These are phyloP conservation scores for Gari tellinella DNA, from an alignment of 2,888 invertebrate species.

Conservation along the genomic window DNA sequence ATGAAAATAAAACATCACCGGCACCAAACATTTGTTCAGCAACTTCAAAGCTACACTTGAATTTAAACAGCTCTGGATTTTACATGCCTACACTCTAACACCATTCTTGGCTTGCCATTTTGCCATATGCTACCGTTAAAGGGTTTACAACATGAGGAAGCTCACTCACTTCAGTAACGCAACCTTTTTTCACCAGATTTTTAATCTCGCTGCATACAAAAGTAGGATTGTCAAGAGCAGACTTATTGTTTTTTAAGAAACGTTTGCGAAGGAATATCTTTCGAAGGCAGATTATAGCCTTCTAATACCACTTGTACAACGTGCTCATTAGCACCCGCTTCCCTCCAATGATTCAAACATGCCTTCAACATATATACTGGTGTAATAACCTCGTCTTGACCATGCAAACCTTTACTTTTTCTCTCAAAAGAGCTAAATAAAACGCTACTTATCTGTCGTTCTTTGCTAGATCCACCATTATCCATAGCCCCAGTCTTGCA, in stretches of 20 bases:
- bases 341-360: conserved; percentile 13
- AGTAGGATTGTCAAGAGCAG: conserved; percentile 14
- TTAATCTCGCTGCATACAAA: no score
- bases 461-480: not conserved
- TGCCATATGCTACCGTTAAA: conserved; percentile 30
- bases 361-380: conserved; percentile 21
- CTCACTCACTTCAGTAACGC: no score
- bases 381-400: no score
- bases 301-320: conserved; percentile 16
- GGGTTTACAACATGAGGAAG: conserved; percentile 30
- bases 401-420: not conserved
- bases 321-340: conserved; percentile 6
- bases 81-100: conserved; percentile 39
- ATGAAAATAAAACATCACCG: conserved; percentile 19
- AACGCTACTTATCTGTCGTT: conserved; percentile 14
- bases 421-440: not conserved
- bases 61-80: conserved; percentile 25
- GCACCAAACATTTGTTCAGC: conserved; percentile 14
- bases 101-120: conserved; percentile 21
- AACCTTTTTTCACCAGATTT: no score
- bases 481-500: not conserved
- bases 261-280: conserved; percentile 5
- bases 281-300: conserved; percentile 35
- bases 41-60: conserved; percentile 29
- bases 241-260: conserved; percentile 29